phyloP scores from a whole-genome alignment of 1,140 invertebrate genomes.

The Brevipalpus yothersi region DNA sequence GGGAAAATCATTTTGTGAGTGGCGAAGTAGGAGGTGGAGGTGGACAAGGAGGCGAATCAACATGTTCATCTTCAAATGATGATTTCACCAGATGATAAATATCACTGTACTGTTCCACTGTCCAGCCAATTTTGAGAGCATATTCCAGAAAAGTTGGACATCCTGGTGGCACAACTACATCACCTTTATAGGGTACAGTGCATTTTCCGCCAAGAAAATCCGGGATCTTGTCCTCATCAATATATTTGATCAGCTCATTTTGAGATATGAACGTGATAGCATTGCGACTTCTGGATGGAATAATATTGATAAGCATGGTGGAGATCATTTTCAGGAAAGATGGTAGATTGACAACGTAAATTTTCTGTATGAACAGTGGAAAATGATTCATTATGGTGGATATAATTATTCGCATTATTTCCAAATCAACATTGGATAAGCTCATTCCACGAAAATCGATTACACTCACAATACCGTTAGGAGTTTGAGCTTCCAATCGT shows the following conservation, averaged over 20 bases:
- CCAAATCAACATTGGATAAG: slow-evolving; percentile 9
- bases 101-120: not conserved
- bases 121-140: not conserved
- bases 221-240: not conserved
- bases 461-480: not conserved
- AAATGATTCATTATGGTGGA: slow-evolving; percentile 9
- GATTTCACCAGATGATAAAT: not conserved
- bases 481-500: not conserved
- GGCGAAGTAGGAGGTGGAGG: too few relatives aligned
- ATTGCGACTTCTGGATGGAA: not conserved
- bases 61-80: not conserved
- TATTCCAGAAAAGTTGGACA: slow-evolving; percentile 17
- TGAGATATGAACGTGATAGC: not conserved
- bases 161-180: not conserved
- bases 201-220: slow-evolving; percentile 3
- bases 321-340: slow-evolving; percentile 3
- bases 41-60: not conserved
- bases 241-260: slow-evolving; percentile 1
- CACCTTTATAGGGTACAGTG: not conserved
- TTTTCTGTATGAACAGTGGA: slow-evolving; percentile 6
- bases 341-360: slow-evolving; percentile 1
- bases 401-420: slow-evolving; percentile 9
- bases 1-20: too few relatives aligned
- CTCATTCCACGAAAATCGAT: slow-evolving; percentile 6
- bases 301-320: not conserved